Percentiles rank a stretch among this genome's conserved stretches.
These are phyloP conservation scores for Melangyna quadrimaculata DNA, from an alignment of 2,888 invertebrate genomes.

Conservation along the genomic window DNA sequence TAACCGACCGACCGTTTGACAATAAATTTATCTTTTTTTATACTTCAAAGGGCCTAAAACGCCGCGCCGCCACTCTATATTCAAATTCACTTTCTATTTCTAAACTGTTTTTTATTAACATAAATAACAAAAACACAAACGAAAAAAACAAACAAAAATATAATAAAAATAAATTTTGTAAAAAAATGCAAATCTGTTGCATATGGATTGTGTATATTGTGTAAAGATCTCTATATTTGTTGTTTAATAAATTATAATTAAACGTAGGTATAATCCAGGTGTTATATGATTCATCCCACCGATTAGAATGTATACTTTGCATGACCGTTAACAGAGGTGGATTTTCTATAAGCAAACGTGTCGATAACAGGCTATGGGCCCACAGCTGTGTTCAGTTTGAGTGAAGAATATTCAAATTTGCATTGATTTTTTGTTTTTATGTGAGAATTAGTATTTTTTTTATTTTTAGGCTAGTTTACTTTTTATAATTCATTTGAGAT, in stretches of 20 bases:
- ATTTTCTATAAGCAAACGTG: background rate
- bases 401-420: background rate
- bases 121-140: background rate
- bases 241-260: background rate
- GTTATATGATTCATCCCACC: background rate
- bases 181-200: conserved; percentile 21
- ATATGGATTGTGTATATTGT: background rate
- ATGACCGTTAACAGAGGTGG: background rate
- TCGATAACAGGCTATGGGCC: background rate
- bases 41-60: conserved; percentile 16
- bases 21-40: background rate
- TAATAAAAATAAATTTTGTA: background rate
- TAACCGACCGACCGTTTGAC: conserved; percentile 1
- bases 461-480: too few relatives aligned
- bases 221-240: background rate
- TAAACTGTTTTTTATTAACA: background rate
- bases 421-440: too few relatives aligned
- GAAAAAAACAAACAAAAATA: background rate
- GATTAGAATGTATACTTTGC: background rate
- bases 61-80: background rate
- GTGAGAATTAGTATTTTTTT: too few relatives aligned
- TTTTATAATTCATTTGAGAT: too few relatives aligned
- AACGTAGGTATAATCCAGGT: background rate
- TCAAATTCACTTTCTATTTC: conserved; percentile 23
- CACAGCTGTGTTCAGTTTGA: background rate